Evolutionary conservation across 1,140 invertebrate genomes (phyloP).

Genomic region (Drosophila tsacasi): DNA sequence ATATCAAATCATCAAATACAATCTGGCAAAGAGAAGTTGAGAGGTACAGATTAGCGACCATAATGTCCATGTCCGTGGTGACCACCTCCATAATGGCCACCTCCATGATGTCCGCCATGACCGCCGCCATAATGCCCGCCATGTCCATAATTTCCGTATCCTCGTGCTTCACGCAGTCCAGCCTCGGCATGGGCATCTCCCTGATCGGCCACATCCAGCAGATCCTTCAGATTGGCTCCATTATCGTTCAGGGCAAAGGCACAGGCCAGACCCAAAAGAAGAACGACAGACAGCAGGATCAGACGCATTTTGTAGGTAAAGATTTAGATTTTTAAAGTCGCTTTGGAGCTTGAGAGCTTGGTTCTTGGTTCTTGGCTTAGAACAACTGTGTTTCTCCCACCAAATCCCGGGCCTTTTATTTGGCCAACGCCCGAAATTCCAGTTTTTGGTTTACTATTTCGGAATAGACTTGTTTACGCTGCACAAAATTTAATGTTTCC

Average conservation of each 20-base stretch:
- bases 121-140: slow-evolving; percentile 25
- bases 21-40: neutral
- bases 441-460: slow-evolving; percentile 23
- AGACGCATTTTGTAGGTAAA: slow-evolving; percentile 45
- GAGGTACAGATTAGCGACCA: neutral
- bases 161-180: slow-evolving; percentile 26
- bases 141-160: slow-evolving; percentile 5
- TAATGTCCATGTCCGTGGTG: slow-evolving; percentile 15
- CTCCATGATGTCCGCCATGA: neutral
- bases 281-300: slow-evolving; percentile 30
- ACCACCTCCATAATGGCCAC: slow-evolving; percentile 3
- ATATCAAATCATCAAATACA: neutral
- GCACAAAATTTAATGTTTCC: slow-evolving; percentile 6
- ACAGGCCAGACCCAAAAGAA: slow-evolving; percentile 35
- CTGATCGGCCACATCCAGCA: slow-evolving; percentile 51
- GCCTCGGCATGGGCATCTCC: slow-evolving; percentile 52
- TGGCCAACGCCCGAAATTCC: slow-evolving; percentile 7
- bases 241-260: slow-evolving; percentile 21
- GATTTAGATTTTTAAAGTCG: neutral
- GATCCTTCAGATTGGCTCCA: slow-evolving; percentile 7
- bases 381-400: slow-evolving; percentile 21
- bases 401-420: slow-evolving; percentile 40
- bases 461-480: slow-evolving; percentile 11
- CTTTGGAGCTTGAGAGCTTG: slow-evolving; percentile 1
- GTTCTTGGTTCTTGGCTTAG: slow-evolving; percentile 8